These are phyloP conservation scores for Orbicella faveolata DNA, from an alignment of 64 coral and sea anemone species.

Conservation along the genomic window DNA sequence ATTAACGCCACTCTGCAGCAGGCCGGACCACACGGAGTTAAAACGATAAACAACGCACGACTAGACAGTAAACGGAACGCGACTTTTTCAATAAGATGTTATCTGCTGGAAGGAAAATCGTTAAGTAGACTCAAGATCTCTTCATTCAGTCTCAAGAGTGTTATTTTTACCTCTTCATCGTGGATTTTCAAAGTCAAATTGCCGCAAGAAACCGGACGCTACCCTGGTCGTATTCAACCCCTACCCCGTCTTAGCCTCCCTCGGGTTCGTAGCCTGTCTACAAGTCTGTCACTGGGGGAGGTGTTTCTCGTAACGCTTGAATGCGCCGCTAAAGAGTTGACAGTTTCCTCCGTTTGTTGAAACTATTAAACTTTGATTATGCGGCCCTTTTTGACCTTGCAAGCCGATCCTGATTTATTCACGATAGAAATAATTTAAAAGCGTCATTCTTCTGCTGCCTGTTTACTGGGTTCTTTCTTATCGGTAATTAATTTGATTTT, in stretches of 20 bases:
- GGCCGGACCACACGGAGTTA: not conserved
- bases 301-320: not conserved
- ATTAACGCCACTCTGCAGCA: not conserved
- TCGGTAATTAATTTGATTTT: constrained; percentile 14
- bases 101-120: too few relatives aligned
- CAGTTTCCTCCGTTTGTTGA: not conserved
- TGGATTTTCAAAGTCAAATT: too few relatives aligned
- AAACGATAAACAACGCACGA: not conserved
- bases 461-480: not conserved
- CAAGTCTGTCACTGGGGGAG: not conserved
- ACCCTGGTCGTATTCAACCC: not conserved
- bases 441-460: not conserved
- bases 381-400: constrained; percentile 16
- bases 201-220: too few relatives aligned
- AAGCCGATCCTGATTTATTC: constrained; percentile 9
- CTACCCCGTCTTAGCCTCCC: not conserved
- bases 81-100: too few relatives aligned
- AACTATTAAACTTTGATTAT: constrained; percentile 25
- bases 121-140: too few relatives aligned
- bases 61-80: not conserved
- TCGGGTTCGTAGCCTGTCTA: not conserved
- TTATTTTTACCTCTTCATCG: too few relatives aligned
- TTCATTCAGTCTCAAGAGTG: too few relatives aligned
- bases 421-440: not conserved
- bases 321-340: not conserved